Percentiles rank a stretch among this genome's conserved stretches.
Evolutionary conservation across 2,888 invertebrate genomes (phyloP).

Genomic region (Drosophila kokeensis): DNA sequence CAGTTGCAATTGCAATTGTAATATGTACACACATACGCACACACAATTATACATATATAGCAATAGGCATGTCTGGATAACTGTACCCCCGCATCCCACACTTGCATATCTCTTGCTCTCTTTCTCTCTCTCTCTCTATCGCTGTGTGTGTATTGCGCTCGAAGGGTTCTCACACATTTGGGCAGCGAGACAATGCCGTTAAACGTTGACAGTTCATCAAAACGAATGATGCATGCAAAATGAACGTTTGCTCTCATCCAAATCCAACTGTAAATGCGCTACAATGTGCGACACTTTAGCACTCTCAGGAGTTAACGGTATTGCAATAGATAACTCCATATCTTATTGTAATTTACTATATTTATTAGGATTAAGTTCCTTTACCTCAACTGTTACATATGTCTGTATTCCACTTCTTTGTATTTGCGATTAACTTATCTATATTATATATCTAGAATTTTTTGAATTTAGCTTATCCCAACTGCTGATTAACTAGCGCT

Average conservation of each 20-base stretch:
- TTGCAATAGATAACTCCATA: background rate
- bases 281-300: constrained; percentile 16
- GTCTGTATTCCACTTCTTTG: background rate
- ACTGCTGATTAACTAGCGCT: background rate
- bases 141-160: background rate
- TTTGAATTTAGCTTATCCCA: background rate
- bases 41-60: constrained; percentile 17
- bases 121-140: background rate
- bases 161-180: constrained; percentile 59
- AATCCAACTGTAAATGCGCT: constrained; percentile 34
- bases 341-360: background rate
- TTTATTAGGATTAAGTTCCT: background rate
- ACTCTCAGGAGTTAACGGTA: background rate
- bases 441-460: too few species aligned
- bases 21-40: constrained; percentile 4
- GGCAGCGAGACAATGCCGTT: constrained; percentile 57
- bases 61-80: constrained; percentile 40
- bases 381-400: background rate
- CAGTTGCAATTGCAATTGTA: constrained; percentile 57
- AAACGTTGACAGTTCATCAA: constrained; percentile 83
- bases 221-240: constrained; percentile 83
- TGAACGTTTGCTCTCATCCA: constrained; percentile 46
- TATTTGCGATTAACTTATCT: too few species aligned
- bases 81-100: constrained; percentile 38
- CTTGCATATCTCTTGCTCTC: constrained; percentile 3